Conservation (phyloP, 2,888 invertebrate genomes). For the Acrobasis suavella region DNA sequence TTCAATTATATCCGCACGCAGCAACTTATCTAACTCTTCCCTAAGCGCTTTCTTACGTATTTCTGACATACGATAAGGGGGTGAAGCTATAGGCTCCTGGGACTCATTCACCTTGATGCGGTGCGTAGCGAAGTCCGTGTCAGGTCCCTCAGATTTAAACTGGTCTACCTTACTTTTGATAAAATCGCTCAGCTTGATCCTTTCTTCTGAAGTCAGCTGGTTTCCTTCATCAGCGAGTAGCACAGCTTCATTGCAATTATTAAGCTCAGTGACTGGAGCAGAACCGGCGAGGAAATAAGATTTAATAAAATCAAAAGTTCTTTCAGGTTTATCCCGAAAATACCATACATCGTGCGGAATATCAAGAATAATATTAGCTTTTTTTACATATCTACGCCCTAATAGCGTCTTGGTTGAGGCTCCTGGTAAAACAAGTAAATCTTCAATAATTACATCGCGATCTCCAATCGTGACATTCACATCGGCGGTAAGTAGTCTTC, state of each 20-base stretch:
- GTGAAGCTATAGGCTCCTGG: too few species aligned
- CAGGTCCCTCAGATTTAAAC: too few species aligned
- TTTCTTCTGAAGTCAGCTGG: too few species aligned
- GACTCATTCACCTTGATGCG: too few species aligned
- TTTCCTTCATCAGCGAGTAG: too few species aligned
- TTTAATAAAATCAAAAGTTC: not conserved
- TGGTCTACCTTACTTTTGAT: too few species aligned
- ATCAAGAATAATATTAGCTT: not conserved
- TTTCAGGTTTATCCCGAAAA: not conserved
- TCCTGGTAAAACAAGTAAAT: not conserved
- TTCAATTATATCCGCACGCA: not conserved
- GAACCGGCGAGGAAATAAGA: not conserved
- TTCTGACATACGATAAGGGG: too few species aligned
- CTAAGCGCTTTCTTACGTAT: too few species aligned
- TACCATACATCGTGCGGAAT: not conserved
- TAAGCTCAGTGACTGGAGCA: too few species aligned
- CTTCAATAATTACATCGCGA: not conserved
- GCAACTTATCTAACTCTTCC: not conserved
- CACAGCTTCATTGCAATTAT: too few species aligned
- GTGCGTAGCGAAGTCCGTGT: too few species aligned
- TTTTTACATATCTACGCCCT: not conserved
- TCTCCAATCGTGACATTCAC: not conserved
- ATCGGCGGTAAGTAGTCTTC: not conserved
- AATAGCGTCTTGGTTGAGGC: not conserved
- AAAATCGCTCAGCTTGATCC: too few species aligned